These are phyloP conservation scores for Ataeniobius toweri DNA, from an alignment of 2,797 vertebrate genomes.

Conservation along the genomic window DNA sequence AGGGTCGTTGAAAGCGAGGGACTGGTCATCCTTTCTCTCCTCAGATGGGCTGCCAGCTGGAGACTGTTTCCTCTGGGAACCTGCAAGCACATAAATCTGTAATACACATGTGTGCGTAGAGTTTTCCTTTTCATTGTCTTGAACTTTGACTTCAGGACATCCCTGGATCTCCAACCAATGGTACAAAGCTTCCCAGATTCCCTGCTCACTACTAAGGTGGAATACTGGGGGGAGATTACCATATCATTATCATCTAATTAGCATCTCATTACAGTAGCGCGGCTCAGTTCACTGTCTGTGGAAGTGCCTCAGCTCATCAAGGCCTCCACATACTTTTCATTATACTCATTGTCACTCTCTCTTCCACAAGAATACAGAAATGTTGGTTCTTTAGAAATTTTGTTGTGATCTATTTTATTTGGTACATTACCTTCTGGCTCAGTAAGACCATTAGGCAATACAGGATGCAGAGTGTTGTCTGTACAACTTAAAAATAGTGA, in stretches of 20 bases:
- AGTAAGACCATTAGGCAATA: neutral
- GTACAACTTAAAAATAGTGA: too few species aligned
- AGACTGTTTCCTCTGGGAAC: constrained; percentile 80
- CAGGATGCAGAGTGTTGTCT: neutral
- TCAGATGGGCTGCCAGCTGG: constrained; percentile 78
- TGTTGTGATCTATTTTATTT: neutral
- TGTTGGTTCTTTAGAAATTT: neutral
- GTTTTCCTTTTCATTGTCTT: constrained; percentile 37
- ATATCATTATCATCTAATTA: constrained; percentile 74
- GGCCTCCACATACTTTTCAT: constrained; percentile 50
- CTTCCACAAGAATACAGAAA: constrained; percentile 8
- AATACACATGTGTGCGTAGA: constrained; percentile 26
- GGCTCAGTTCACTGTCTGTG: constrained; percentile 65
- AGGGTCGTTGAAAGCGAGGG: constrained; percentile 88
- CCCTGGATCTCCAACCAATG: constrained; percentile 70
- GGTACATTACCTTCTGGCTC: neutral
- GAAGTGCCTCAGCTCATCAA: constrained; percentile 70
- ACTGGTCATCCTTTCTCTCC: constrained; percentile 81
- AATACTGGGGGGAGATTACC: constrained; percentile 69
- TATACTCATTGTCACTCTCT: constrained; percentile 33
- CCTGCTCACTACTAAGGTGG: constrained; percentile 62
- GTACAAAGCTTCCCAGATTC: constrained; percentile 64
- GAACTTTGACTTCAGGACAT: constrained; percentile 74
- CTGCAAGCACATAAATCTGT: constrained; percentile 73
- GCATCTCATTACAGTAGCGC: constrained; percentile 66